A percentile compares a stretch with the other conserved stretches of the same genome.
Evolutionary conservation across 2,888 invertebrate genomes (phyloP).

Genomic region (Heliconius cydno): DNA sequence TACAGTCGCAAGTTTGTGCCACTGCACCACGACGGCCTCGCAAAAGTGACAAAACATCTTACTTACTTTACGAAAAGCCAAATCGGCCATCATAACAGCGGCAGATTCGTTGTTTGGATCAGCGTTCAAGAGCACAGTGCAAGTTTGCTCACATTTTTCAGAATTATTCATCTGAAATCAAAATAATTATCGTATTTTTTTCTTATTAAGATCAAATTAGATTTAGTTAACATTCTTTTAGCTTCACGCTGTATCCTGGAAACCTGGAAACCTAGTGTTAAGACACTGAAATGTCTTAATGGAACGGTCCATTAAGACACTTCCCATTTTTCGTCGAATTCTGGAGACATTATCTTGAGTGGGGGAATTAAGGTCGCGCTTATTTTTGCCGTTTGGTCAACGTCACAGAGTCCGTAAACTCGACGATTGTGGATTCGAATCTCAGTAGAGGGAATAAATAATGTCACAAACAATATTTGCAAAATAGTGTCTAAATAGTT

Average conservation of each 20-base stretch:
- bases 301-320: no score
- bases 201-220: no score
- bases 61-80: constrained; percentile 92
- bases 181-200: background rate
- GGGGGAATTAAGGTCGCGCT: background rate
- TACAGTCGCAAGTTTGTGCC: background rate
- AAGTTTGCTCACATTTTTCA: constrained; percentile 94
- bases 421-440: no score
- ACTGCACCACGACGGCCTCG: no score
- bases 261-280: no score
- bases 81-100: constrained; percentile 97
- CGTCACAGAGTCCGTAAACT: no score
- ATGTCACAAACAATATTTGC: background rate
- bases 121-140: constrained; percentile 90
- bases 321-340: no score
- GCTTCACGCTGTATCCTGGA: no score
- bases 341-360: background rate
- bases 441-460: no score
- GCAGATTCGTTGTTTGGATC: constrained; percentile 96
- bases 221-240: background rate
- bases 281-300: no score
- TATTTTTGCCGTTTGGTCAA: no score
- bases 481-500: background rate
- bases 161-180: constrained; percentile 88
- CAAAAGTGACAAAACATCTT: background rate